These are phyloP conservation scores for Brotula barbata DNA, from an alignment of 2,797 vertebrate genomes.

Conservation along the genomic window DNA sequence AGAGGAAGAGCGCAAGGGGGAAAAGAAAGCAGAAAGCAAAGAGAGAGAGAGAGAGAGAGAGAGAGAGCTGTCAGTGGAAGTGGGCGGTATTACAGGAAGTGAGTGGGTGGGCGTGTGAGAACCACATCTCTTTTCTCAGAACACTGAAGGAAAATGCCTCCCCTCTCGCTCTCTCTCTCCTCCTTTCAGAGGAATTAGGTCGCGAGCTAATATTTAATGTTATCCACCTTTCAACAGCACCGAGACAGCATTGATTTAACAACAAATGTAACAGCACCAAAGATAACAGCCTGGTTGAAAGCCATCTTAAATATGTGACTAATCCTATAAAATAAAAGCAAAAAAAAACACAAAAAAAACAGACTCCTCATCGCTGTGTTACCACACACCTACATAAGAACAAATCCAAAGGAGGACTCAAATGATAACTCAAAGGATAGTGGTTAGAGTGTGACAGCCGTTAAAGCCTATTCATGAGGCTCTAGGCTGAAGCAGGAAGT, in stretches of 20 bases:
- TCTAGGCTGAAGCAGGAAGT: slow-evolving; percentile 77
- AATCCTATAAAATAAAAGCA: slow-evolving; percentile 14
- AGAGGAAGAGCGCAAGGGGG: slow-evolving; percentile 38
- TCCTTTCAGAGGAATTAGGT: slow-evolving; percentile 74
- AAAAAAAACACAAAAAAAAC: slow-evolving; percentile 20
- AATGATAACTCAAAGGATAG: slow-evolving; percentile 57
- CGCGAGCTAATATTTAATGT: slow-evolving; percentile 65
- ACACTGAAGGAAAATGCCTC: slow-evolving; percentile 71
- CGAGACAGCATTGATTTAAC: slow-evolving; percentile 33
- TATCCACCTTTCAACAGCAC: slow-evolving; percentile 47
- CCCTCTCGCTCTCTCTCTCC: slow-evolving; percentile 38
- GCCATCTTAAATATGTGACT: slow-evolving; percentile 17
- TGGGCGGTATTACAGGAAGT: slow-evolving; percentile 86
- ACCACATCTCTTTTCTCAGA: slow-evolving; percentile 80
- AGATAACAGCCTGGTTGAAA: slow-evolving; percentile 24
- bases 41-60: slow-evolving; percentile 35
- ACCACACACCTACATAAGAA: slow-evolving; percentile 48
- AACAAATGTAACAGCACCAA: slow-evolving; percentile 7
- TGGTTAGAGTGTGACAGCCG: slow-evolving; percentile 63
- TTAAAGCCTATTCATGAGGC: slow-evolving; percentile 65
- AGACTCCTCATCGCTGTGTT: slow-evolving; percentile 9
- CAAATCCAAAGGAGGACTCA: slow-evolving; percentile 34
- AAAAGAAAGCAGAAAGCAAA: slow-evolving; percentile 54
- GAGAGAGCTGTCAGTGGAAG: slow-evolving; percentile 78
- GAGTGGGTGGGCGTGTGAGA: slow-evolving; percentile 76